These are phyloP conservation scores for Philonicus albiceps DNA, from an alignment of 2,888 invertebrate species.

Conservation along the genomic window DNA sequence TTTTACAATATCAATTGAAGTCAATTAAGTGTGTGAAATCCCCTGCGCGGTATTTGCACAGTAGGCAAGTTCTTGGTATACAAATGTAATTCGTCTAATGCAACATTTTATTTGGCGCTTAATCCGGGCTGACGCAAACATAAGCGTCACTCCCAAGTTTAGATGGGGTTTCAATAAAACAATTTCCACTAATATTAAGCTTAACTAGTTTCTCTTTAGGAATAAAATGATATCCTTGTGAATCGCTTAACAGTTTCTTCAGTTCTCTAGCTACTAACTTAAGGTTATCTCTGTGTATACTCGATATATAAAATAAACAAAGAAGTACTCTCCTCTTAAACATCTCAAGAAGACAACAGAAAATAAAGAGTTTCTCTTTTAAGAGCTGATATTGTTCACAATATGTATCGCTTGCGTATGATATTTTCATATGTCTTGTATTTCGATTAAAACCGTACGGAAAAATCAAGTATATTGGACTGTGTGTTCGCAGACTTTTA, in stretches of 20 bases:
- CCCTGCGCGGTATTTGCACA: not conserved
- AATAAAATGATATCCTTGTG: conserved; percentile 18
- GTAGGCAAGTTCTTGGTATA: conserved; percentile 11
- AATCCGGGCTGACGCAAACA: not conserved
- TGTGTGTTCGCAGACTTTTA: conserved; percentile 21
- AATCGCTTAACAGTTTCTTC: conserved; percentile 25
- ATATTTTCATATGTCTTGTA: conserved; percentile 6
- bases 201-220: conserved; percentile 22
- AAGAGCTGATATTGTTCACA: conserved; percentile 7
- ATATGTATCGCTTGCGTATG: conserved; percentile 15
- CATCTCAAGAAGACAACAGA: conserved; percentile 34
- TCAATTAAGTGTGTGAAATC: not conserved
- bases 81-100: conserved; percentile 27
- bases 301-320: conserved; percentile 27
- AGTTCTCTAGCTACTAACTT: conserved; percentile 31
- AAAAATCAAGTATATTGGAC: not conserved
- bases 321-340: conserved; percentile 9
- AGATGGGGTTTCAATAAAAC: not conserved
- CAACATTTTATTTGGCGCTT: not conserved
- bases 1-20: not conserved
- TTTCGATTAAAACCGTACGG: not conserved
- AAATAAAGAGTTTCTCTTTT: conserved; percentile 13
- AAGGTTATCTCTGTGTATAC: conserved; percentile 1
- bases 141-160: not conserved
- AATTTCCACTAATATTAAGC: conserved; percentile 14